phyloP scores from a whole-genome alignment of 2,888 invertebrate species.

The Aquatica leii region DNA sequence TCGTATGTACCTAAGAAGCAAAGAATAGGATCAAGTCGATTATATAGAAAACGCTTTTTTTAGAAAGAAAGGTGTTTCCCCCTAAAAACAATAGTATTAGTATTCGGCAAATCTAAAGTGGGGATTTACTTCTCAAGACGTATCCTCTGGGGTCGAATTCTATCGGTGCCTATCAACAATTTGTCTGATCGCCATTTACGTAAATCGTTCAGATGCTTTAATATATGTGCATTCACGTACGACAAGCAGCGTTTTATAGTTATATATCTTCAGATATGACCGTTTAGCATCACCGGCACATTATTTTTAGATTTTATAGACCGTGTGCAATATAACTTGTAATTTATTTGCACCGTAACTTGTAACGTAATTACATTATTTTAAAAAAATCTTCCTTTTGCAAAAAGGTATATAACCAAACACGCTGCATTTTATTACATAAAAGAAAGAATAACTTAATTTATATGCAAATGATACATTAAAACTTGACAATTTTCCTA shows the following conservation, averaged over 20 bases:
- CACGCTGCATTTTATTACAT: conserved; percentile 15
- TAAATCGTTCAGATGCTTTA: conserved; percentile 34
- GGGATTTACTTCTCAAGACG: conserved; percentile 47
- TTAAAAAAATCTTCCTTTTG: conserved; percentile 19
- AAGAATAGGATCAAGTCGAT: no score
- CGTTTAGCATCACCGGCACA: conserved; percentile 14
- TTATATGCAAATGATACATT: conserved; percentile 48
- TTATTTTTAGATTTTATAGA: conserved; percentile 32
- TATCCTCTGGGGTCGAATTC: conserved; percentile 45
- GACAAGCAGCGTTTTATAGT: conserved; percentile 28
- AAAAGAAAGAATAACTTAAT: conserved; percentile 41
- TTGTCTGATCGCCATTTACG: conserved; percentile 49
- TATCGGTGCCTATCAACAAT: conserved; percentile 49
- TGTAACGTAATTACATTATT: conserved; percentile 18
- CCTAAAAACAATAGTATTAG: conserved; percentile 31
- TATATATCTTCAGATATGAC: conserved; percentile 12
- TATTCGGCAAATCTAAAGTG: conserved; percentile 44
- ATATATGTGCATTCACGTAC: conserved; percentile 40
- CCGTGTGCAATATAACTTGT: conserved; percentile 19
- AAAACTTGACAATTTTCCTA: conserved; percentile 47
- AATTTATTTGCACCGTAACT: conserved; percentile 30
- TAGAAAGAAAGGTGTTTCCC: no score
- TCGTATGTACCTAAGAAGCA: no score
- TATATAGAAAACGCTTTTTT: no score
- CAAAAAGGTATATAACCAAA: conserved; percentile 17